Evolutionary conservation across 1,140 invertebrate species (phyloP), one percentile per base, ranked within the genome.

Genomic region (Tetramorium simillimum): DNA sequence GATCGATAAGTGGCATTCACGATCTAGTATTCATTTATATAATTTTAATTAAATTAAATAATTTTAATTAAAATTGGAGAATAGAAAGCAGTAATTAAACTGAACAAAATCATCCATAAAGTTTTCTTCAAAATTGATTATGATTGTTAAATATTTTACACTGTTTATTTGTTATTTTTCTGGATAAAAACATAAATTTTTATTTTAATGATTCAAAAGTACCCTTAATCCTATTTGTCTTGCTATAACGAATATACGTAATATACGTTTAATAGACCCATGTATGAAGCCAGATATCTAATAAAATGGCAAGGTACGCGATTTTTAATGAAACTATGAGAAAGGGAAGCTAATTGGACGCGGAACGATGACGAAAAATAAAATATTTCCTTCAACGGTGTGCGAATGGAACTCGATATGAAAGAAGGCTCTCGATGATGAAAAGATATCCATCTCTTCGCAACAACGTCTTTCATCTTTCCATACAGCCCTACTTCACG

Each of bases 351-450:
- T 86, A 63, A 67, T 58, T 70, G 88, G 82, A 80, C 60, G 81
- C 49, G 46, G 7, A 33, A 75, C 28, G 77, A 86, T 58, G 89
- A 84, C 14, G 80, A 49, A 84, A 84, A 84, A 84, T 84, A 62
- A 84, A 84, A 84, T 84, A 84, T 84, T 84, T 84, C 53, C 56
- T 56, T 37, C 51, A 3, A 40, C 69, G 43, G 40, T 75, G 69
- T 84, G 69, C 67, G 80, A 84, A 84, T 84, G 80, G 69, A 75
- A 84, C 69, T 75, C 53, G 69, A 84, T 60, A 73, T 84, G 82
- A 62, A 87, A 85, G 78, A 76, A 89, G 80, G 40, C 70, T 87
- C 78, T 90, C 88, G 85, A 89, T 84, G 89, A 89, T 86, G 86
- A 65, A 77, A 86, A 89, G 72, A 62, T 72, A 86, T 73, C 76